These are phyloP conservation scores for Aphaenogaster rudis DNA, from an alignment of 1,140 invertebrate genomes.

Conservation along the genomic window DNA sequence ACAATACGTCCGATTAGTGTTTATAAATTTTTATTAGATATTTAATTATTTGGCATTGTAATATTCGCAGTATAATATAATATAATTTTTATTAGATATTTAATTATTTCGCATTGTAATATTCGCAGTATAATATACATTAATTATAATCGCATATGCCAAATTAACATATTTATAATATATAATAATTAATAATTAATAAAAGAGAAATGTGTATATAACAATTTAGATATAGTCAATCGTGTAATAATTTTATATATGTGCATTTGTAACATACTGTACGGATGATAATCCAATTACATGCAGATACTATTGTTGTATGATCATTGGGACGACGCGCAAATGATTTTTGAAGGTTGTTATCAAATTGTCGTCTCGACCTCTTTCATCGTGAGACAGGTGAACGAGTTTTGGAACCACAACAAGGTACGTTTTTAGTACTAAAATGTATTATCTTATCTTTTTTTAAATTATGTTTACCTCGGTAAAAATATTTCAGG, in stretches of 20 bases:
- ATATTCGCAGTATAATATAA: no score
- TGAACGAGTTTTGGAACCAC: neutral
- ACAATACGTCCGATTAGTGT: neutral
- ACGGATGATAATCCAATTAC: neutral
- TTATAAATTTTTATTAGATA: neutral
- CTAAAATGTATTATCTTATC: neutral
- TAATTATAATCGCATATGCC: no score
- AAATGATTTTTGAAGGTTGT: constrained; percentile 1
- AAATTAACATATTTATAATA: neutral
- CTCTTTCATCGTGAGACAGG: neutral
- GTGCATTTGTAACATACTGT: neutral
- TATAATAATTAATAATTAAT: neutral
- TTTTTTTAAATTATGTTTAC: neutral
- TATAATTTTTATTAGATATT: no score
- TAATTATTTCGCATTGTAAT: no score
- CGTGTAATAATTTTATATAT: no score
- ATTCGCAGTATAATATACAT: no score
- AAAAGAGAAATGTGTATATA: neutral
- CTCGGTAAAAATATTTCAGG: neutral
- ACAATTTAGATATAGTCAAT: no score
- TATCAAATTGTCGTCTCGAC: neutral
- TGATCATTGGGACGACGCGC: neutral
- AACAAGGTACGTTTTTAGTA: constrained; percentile 9
- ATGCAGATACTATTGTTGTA: neutral
- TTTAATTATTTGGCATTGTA: neutral